Conservation (phyloP, 64 coral and sea anemone genomes). For the Actinia tenebrosa region DNA sequence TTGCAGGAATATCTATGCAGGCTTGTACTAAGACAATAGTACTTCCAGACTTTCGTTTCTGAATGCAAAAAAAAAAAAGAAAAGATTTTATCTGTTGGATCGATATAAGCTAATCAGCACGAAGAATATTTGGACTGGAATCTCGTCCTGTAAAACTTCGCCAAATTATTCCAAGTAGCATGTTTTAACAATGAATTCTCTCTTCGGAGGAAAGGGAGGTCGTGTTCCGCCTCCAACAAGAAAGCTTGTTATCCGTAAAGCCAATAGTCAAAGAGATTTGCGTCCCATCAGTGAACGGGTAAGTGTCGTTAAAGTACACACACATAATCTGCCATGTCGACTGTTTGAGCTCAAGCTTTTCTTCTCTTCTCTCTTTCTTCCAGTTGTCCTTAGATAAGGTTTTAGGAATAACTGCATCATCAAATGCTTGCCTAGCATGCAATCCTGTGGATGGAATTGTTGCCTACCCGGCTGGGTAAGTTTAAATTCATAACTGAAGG, state of each 20-base stretch:
- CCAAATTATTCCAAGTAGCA: background rate
- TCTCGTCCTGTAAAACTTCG: background rate
- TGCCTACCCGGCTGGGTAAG: slow-evolving; percentile 95
- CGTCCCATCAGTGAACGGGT: slow-evolving; percentile 89
- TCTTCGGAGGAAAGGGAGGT: slow-evolving; percentile 15
- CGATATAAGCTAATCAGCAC: background rate
- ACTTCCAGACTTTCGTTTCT: background rate
- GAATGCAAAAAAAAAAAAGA: background rate
- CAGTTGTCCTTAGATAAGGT: slow-evolving; percentile 93
- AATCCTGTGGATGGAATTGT: slow-evolving; percentile 71
- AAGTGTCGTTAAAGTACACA: background rate
- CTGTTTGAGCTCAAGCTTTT: background rate
- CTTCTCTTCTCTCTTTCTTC: slow-evolving; percentile 27
- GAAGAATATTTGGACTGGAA: background rate
- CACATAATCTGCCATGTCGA: background rate
- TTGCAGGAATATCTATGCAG: background rate
- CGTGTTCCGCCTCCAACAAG: slow-evolving; percentile 80
- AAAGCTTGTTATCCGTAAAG: slow-evolving; percentile 90
- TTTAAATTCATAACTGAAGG: background rate
- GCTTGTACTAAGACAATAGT: background rate
- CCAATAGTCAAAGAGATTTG: slow-evolving; percentile 90
- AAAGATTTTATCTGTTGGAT: background rate
- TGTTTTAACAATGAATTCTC: slow-evolving; percentile 12
- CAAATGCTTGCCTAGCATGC: slow-evolving; percentile 77
- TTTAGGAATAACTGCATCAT: slow-evolving; percentile 71